Conservation (phyloP, 2,113 vertebrate species). For the Formicarius rufipectus region DNA sequence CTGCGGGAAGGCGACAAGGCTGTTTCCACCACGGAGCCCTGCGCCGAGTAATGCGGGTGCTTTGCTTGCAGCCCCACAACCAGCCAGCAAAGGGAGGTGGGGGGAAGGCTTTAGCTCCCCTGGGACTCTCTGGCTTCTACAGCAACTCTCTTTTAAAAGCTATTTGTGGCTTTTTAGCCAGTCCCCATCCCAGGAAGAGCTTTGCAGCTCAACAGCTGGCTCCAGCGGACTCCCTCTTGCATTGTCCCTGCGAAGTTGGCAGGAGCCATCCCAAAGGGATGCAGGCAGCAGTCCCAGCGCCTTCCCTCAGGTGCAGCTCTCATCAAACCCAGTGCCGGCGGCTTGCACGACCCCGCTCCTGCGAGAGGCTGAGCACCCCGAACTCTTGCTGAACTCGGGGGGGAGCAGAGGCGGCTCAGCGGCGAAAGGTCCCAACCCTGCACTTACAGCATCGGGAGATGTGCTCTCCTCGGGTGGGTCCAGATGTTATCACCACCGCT, state of each 20-base stretch:
- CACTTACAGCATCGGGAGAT: conserved; percentile 31
- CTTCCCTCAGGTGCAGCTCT: background rate
- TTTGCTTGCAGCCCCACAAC: background rate
- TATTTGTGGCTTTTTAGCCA: background rate
- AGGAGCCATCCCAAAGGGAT: background rate
- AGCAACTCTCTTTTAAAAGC: background rate
- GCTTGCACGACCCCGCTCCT: background rate
- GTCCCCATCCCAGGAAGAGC: background rate
- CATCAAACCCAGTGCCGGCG: background rate
- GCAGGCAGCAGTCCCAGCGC: background rate
- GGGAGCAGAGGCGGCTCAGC: conserved; percentile 6
- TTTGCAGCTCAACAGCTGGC: background rate
- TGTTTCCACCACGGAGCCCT: background rate
- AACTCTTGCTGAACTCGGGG: conserved; percentile 3
- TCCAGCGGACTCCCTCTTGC: background rate
- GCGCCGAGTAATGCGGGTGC: background rate
- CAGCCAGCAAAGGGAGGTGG: background rate
- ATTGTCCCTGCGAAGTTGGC: background rate
- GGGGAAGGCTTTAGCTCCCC: background rate
- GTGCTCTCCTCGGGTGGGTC: conserved; percentile 17
- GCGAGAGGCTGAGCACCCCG: background rate
- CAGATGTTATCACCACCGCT: conserved; percentile 52
- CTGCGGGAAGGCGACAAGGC: background rate
- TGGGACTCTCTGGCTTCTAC: background rate
- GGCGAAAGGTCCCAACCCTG: background rate